phyloP scores from a whole-genome alignment of 2,797 vertebrate species.

The Hyperoplus lanceolatus region DNA sequence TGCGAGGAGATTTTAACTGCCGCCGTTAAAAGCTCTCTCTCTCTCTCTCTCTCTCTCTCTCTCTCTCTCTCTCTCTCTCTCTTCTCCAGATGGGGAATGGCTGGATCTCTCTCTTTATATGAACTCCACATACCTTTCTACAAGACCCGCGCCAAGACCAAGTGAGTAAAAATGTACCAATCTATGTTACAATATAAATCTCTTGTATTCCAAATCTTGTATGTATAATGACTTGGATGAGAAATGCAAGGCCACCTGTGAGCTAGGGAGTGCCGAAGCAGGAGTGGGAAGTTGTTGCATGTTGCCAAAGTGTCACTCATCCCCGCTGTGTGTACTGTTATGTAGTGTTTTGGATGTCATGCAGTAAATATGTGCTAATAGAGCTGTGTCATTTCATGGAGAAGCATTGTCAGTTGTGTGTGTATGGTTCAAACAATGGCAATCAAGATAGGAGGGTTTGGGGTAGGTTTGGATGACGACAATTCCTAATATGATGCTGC shows the following conservation, averaged over 20 bases:
- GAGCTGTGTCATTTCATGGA: neutral
- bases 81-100: constrained; percentile 60
- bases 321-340: neutral
- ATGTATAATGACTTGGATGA: constrained; percentile 10
- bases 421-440: neutral
- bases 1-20: constrained; percentile 27
- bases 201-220: neutral
- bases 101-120: constrained; percentile 31
- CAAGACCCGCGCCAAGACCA: constrained; percentile 17
- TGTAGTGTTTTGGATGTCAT: neutral
- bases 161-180: constrained; percentile 16
- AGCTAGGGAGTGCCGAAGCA: neutral
- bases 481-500: no score
- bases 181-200: constrained; percentile 21
- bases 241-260: constrained; percentile 22
- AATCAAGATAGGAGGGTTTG: neutral
- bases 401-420: neutral
- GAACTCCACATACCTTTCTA: constrained; percentile 46
- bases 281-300: neutral
- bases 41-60: constrained; percentile 20
- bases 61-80: constrained; percentile 31
- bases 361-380: neutral
- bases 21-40: constrained; percentile 9
- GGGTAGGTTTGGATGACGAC: neutral
- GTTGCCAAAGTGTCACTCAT: constrained; percentile 37